Evolutionary conservation across 2,113 vertebrate species (phyloP).

Genomic region (Leptobrachium ailaonicum): DNA sequence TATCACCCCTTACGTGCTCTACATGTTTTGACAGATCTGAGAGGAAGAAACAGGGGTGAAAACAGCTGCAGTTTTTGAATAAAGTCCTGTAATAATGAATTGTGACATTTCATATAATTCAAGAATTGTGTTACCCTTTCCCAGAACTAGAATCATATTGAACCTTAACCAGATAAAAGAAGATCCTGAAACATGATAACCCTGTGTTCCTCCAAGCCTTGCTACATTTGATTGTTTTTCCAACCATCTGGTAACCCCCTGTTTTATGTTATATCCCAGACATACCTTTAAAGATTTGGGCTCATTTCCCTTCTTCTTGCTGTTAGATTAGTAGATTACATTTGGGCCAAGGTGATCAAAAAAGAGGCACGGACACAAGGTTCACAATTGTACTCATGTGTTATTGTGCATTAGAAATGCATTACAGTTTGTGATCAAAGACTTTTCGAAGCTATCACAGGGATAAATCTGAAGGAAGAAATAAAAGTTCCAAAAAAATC

Average conservation of each 20-base stretch:
- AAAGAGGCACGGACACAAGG: neutral
- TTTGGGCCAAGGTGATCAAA: neutral
- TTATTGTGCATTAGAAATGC: too few relatives aligned
- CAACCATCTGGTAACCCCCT: conserved; percentile 26
- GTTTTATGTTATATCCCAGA: conserved; percentile 29
- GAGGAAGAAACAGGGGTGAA: neutral
- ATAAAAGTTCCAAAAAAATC: too few relatives aligned
- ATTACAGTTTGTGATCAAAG: too few relatives aligned
- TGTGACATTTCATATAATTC: conserved; percentile 25
- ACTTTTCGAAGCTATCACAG: too few relatives aligned
- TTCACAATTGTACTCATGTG: too few relatives aligned
- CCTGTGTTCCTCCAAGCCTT: conserved; percentile 7
- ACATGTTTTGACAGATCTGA: neutral
- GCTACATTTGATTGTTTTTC: conserved; percentile 34
- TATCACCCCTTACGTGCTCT: neutral
- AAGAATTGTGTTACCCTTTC: conserved; percentile 20
- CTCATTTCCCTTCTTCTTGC: conserved; percentile 17
- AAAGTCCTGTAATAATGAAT: conserved; percentile 26
- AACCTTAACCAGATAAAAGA: conserved; percentile 33
- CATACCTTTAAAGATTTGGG: conserved; percentile 18
- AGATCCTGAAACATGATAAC: conserved; percentile 35
- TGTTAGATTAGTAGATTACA: too few relatives aligned
- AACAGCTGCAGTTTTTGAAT: conserved; percentile 24
- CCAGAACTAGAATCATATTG: conserved; percentile 13
- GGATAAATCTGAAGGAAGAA: too few relatives aligned